Evolutionary conservation across 2,888 invertebrate genomes (phyloP).

Genomic region (Apotomis capreana): DNA sequence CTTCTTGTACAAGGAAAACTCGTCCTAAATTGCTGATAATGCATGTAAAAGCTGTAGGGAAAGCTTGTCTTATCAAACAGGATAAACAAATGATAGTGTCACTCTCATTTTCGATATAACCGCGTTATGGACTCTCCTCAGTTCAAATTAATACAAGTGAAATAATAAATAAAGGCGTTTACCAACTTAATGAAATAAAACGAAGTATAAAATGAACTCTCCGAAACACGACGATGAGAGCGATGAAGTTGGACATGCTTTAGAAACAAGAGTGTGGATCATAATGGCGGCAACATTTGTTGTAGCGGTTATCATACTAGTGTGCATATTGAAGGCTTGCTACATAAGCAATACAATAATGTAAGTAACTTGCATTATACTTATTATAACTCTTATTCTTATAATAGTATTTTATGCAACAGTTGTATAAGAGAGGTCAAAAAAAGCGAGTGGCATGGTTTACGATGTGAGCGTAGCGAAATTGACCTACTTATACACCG

Average conservation of each 20-base stretch:
- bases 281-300: background rate
- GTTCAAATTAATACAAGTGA: no score
- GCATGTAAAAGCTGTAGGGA: background rate
- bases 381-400: no score
- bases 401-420: no score
- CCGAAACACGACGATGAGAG: background rate
- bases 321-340: constrained; percentile 2
- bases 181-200: background rate
- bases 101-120: no score
- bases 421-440: no score
- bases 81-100: background rate
- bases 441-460: no score
- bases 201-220: constrained; percentile 4
- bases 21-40: background rate
- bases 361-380: background rate
- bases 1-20: background rate
- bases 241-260: background rate
- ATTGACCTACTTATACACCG: no score
- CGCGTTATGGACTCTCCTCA: no score
- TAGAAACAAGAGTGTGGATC: background rate
- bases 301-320: background rate
- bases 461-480: no score
- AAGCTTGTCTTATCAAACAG: background rate
- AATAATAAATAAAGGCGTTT: no score
- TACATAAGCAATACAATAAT: constrained; percentile 12